Evolutionary conservation across 2,888 invertebrate genomes (phyloP), one percentile per base, ranked within the genome.

Genomic region (Encarsia formosa): DNA sequence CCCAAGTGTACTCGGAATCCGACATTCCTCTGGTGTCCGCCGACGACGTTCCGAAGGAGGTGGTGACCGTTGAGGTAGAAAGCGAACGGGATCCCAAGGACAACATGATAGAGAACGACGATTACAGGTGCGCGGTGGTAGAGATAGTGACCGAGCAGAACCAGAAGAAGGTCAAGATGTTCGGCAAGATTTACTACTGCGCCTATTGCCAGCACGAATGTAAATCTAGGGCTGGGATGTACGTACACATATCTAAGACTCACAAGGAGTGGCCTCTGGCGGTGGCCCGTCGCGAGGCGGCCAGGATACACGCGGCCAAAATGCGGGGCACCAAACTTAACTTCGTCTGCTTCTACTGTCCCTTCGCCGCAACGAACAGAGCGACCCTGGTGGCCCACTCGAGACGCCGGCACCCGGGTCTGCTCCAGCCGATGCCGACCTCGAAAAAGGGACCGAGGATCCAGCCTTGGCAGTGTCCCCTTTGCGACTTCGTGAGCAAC

Each of bases 321-420:
- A 22, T 3, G 24, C 24, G 0, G 16, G 22, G n/a, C 23, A 22
- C 19, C 8, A 11, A 37, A 2, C 15, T 40, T 15, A 16, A 13
- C 5, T 15, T 13, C 24, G 24, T 22, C 1, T 57, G 56, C 24
- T 13, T 16, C 11, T 39, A 19, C 8, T 63, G 63, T 35, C 49
- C 54, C 3, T 63, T 59, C 23, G 42, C 50, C 0, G 61, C 63
- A 26, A 54, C 53, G 9, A 59, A 56, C 5, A 45, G 58, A 8
- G 53, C 59, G 0, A 59, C 54, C 3, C 56, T 64, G 47, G 56
- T 57, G 31, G 50, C 51, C 0, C 64, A 64, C 24, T 32, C 57
- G 23, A 43, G 59, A 0, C 40, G 54, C 11, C 56, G 58, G 5
- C 62, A 62, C 42, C 53, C 52, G 1, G 35, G 49, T 3, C 11